Base-by-base conservation (phyloP, 1,140 invertebrate genomes). In the Plodia interpunctella region DNA sequence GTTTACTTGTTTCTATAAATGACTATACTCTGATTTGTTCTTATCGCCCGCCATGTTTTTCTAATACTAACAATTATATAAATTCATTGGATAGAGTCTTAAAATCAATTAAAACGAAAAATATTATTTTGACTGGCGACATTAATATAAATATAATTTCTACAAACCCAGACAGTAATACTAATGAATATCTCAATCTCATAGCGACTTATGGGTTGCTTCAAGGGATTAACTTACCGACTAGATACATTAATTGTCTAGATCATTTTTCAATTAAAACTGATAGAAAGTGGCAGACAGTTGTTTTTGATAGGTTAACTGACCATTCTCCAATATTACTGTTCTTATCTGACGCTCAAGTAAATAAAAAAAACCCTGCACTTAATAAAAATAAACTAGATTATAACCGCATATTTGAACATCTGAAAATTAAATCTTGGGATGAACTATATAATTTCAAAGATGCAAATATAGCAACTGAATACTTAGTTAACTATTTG, bases 141-240 rank as follows among this genome's bases (percentile, higher is more conserved):
- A 28, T 57, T n/a, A 57, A 57, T 25, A 57, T 57, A n/a, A 57
- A 57, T 30, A 50, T 57, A n/a, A n/a, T n/a, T n/a, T n/a, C n/a
- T n/a, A n/a, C n/a, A n/a, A n/a, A n/a, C n/a, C n/a, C n/a, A n/a
- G n/a, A n/a, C n/a, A n/a, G n/a, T n/a, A n/a, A n/a, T n/a, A n/a
- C n/a, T n/a, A n/a, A n/a, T 50, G 3, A n/a, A 0, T 57, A 57
- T 18, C 44, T 57, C 0, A 19, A 20, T 0, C 20, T 57, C 6
- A 49, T 15, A 49, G 56, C 56, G 0, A 17, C 35, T 2, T 44
- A 57, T 57, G 56, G 56, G 6, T 9, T 57, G 15, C 17, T 50
- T 3, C 38, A 20, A 28, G 10, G 38, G 10, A 44, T 50, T 49
- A 50, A 13, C 28, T 50, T 57, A 11, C 56, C 56, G 5, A 57